Evolutionary conservation across 2,888 invertebrate genomes (phyloP).

Genomic region (Melanargia galathea): DNA sequence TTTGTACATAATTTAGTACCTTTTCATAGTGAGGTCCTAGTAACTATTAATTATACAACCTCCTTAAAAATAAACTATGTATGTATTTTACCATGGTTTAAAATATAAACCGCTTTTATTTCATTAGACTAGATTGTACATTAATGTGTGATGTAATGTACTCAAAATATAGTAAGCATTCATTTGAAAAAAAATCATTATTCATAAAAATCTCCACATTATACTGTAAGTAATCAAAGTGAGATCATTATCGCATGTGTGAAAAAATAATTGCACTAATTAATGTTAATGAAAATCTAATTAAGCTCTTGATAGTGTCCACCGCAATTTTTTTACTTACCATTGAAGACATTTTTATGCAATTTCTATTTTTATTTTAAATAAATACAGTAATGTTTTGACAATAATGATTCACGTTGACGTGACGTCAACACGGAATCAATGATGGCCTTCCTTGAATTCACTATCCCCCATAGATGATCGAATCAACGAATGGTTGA

Average conservation of each 20-base stretch:
- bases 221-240: neutral
- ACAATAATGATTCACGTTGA: constrained; percentile 70
- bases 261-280: constrained; percentile 4
- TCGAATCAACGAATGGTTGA: constrained; percentile 49
- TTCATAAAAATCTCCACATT: neutral
- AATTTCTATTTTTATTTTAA: constrained; percentile 45
- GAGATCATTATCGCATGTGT: neutral
- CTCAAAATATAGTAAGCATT: neutral
- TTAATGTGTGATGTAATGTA: neutral
- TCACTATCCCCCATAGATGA: constrained; percentile 49
- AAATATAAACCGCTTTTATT: too few species aligned
- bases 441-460: constrained; percentile 42
- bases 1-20: too few species aligned
- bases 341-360: constrained; percentile 67
- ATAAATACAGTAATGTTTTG: constrained; percentile 52
- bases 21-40: too few species aligned
- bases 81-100: too few species aligned
- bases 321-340: constrained; percentile 50
- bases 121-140: too few species aligned
- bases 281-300: neutral
- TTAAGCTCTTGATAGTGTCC: neutral
- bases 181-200: neutral
- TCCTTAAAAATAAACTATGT: too few species aligned
- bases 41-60: too few species aligned
- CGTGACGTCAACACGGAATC: constrained; percentile 60